Percentiles rank a stretch among this genome's conserved stretches.
Evolutionary conservation across 2,888 invertebrate species (phyloP).

Genomic region (Drosophila pegasa): DNA sequence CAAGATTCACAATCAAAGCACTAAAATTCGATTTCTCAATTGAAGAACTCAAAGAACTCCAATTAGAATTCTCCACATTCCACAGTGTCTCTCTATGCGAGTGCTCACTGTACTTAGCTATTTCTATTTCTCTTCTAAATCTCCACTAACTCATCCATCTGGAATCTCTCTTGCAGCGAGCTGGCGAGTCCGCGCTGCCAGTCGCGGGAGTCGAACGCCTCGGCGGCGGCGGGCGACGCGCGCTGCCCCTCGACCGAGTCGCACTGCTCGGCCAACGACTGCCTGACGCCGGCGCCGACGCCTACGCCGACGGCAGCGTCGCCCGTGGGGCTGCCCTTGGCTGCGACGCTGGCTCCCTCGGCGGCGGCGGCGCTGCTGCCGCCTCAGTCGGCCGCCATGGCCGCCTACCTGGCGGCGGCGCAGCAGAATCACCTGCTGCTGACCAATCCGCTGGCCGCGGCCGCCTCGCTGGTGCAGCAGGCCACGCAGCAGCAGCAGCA

Average conservation of each 20-base stretch:
- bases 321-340: conserved; percentile 87
- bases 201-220: conserved; percentile 90
- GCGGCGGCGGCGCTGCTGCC: conserved; percentile 89
- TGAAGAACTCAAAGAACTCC: too few species aligned
- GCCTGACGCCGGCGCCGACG: conserved; percentile 85
- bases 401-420: conserved; percentile 91
- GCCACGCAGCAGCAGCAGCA: conserved; percentile 83
- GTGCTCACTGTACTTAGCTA: not conserved
- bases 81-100: not conserved
- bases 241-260: conserved; percentile 92
- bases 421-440: conserved; percentile 91
- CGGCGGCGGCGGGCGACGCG: conserved; percentile 87
- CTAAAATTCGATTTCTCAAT: too few species aligned
- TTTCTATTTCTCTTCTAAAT: not conserved
- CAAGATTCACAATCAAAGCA: too few species aligned
- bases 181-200: conserved; percentile 91
- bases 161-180: conserved; percentile 87
- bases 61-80: too few species aligned
- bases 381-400: conserved; percentile 93
- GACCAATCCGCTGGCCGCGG: conserved; percentile 90
- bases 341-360: conserved; percentile 89
- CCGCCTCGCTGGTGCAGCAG: conserved; percentile 87
- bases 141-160: not conserved
- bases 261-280: conserved; percentile 88
- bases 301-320: conserved; percentile 83